Percentiles rank a stretch among this genome's conserved stretches.
These are phyloP conservation scores for Hirundichthys speculiger DNA, from an alignment of 2,113 vertebrate genomes.

Conservation along the genomic window DNA sequence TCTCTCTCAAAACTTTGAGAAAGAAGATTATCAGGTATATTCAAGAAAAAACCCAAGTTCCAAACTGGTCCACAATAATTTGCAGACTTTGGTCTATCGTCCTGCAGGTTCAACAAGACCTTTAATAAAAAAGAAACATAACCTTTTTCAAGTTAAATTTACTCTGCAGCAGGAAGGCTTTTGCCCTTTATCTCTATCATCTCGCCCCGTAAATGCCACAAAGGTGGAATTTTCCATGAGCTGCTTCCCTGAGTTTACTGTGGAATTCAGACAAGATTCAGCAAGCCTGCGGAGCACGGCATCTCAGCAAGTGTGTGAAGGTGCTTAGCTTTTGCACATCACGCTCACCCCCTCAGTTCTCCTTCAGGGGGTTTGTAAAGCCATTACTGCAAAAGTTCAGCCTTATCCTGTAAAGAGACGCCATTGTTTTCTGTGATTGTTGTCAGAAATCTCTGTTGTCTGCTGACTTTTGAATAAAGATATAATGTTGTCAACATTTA, in stretches of 20 bases:
- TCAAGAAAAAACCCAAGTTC: neutral
- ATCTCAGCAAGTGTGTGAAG: conserved; percentile 41
- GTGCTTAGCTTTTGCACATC: conserved; percentile 41
- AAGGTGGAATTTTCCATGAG: conserved; percentile 79
- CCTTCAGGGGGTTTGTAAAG: conserved; percentile 39
- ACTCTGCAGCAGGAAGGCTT: conserved; percentile 22
- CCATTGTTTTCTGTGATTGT: conserved; percentile 11
- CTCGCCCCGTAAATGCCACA: conserved; percentile 50
- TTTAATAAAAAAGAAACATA: conserved; percentile 29
- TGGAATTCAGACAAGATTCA: conserved; percentile 78
- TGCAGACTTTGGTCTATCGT: neutral
- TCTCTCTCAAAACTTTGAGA: too few relatives aligned
- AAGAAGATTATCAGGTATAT: neutral
- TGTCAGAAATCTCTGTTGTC: conserved; percentile 1
- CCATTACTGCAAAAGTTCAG: conserved; percentile 26
- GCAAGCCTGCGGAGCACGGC: conserved; percentile 56
- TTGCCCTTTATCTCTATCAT: conserved; percentile 50
- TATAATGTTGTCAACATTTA: conserved; percentile 3
- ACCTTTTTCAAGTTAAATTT: conserved; percentile 7
- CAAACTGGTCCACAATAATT: neutral
- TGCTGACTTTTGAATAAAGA: neutral
- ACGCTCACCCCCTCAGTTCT: conserved; percentile 40
- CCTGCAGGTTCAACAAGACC: conserved; percentile 1
- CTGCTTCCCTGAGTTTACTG: conserved; percentile 46
- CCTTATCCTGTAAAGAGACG: conserved; percentile 11